Evolutionary conservation across 1,140 invertebrate genomes (phyloP).

Genomic region (Piezodorus guildinii): DNA sequence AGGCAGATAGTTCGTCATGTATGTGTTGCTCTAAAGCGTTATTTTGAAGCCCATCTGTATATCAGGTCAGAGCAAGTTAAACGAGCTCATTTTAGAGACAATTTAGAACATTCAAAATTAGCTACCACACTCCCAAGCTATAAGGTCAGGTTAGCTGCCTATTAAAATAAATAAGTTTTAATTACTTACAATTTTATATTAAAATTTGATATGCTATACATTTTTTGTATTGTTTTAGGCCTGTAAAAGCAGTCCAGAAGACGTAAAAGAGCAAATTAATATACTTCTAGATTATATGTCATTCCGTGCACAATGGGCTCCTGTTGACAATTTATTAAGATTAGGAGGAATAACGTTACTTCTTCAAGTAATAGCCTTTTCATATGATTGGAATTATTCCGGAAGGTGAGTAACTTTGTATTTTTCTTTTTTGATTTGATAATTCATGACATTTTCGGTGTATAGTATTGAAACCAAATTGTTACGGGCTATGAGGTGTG

Average conservation of each 20-base stretch:
- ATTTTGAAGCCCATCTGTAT: conserved; percentile 83
- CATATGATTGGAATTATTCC: conserved; percentile 84
- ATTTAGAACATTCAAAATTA: conserved; percentile 29
- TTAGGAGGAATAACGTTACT: conserved; percentile 74
- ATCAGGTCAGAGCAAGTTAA: conserved; percentile 71
- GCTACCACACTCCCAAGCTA: conserved; percentile 42
- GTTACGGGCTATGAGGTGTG: too few relatives aligned
- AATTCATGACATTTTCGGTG: too few relatives aligned
- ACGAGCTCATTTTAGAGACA: conserved; percentile 41
- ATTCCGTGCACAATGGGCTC: conserved; percentile 64
- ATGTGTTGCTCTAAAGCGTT: conserved; percentile 77
- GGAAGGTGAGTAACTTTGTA: conserved; percentile 47
- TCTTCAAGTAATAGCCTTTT: conserved; percentile 74
- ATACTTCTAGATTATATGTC: conserved; percentile 65
- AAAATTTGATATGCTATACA: neutral
- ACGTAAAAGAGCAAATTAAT: conserved; percentile 74
- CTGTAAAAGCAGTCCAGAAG: conserved; percentile 56
- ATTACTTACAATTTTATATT: too few relatives aligned
- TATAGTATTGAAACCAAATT: too few relatives aligned
- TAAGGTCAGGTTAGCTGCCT: conserved; percentile 38
- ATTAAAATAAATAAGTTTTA: too few relatives aligned
- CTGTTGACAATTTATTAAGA: conserved; percentile 73
- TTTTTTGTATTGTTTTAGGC: conserved; percentile 39
- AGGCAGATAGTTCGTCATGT: conserved; percentile 89
- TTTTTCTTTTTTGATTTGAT: too few relatives aligned